Base-by-base conservation (phyloP, 23 tunicate species). In the Styela clava region DNA sequence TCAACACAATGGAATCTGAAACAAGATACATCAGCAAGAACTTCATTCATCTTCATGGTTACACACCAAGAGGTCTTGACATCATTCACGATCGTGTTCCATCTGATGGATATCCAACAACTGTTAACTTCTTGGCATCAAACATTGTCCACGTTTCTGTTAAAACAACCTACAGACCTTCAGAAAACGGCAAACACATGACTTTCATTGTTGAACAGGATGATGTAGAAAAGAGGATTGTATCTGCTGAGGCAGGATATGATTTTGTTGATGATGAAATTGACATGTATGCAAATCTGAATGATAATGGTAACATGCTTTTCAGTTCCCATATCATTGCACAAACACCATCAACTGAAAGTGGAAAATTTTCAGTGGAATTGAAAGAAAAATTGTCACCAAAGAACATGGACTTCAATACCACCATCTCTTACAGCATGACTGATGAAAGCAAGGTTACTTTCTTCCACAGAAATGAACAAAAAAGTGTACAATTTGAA, bases 1-100 rank as follows among this genome's bases (percentile, higher is more conserved):
- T 34, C 3, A 34, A 71, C 24, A 71, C 32, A 5, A 71, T 71
- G 24, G 35, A 31, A 22, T 22, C 32, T 2, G 35, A 71, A 71
- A 21, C 37, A 71, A 21, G 24, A 27, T 71, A 71, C 16, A 3
- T 28, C 9, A 71, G 77, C 77, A 71, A 71, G 35, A 71, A 71
- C 35, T 71, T 71, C 3, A 71, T 71, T 34, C 34, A 71, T 28
- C 35, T 71, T 28, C 7, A 33, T 21, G 77, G 77, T 21, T 71
- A 71, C 35, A 34, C 32, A 18, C 37, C 77, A 33, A 71, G 77
- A 71, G 77, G 77, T 21, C 77, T 71, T 32, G 35, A 71, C 35
- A 30, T 71, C 37, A 5, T 71, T 3, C 32, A 28, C 7, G 35
- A 32, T 30, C 24, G 3, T 71, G 34, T 71, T 34, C 77, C 77